Conservation (phyloP, 2,888 invertebrate genomes). For the Eretmocerus hayati region DNA sequence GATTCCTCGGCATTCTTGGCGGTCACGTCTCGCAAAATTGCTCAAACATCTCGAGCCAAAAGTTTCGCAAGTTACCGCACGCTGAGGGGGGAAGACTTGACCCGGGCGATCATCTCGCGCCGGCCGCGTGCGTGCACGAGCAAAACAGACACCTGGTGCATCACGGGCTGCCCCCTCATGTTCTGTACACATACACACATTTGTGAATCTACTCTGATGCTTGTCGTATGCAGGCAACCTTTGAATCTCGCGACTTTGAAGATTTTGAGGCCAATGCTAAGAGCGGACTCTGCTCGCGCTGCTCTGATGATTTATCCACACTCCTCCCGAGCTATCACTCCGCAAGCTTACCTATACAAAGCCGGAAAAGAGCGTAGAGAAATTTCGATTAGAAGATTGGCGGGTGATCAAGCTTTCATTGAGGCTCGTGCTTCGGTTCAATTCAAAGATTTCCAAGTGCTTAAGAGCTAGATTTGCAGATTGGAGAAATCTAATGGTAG, state of each 20-base stretch:
- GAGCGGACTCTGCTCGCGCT: neutral
- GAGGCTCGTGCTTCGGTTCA: no score
- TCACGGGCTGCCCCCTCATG: slow-evolving; percentile 7
- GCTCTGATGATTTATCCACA: no score
- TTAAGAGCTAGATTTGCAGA: no score
- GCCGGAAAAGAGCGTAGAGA: no score
- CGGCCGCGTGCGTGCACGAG: neutral
- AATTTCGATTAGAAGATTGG: no score
- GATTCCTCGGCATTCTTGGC: slow-evolving; percentile 1
- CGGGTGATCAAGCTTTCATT: no score
- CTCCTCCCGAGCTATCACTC: no score
- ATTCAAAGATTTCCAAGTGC: no score
- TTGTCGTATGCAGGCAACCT: slow-evolving; percentile 3
- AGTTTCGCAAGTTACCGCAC: slow-evolving; percentile 10
- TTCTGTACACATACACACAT: no score
- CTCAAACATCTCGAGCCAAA: slow-evolving; percentile 11
- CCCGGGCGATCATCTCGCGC: neutral
- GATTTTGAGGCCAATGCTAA: slow-evolving; percentile 26
- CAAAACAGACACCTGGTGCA: neutral
- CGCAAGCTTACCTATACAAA: no score
- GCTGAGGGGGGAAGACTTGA: neutral
- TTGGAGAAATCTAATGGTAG: no score
- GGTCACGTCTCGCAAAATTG: neutral
- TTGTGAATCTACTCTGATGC: no score
- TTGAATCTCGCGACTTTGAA: slow-evolving; percentile 21